Conservation (phyloP, 2,113 vertebrate species). For the Spizaetus ornatus region DNA sequence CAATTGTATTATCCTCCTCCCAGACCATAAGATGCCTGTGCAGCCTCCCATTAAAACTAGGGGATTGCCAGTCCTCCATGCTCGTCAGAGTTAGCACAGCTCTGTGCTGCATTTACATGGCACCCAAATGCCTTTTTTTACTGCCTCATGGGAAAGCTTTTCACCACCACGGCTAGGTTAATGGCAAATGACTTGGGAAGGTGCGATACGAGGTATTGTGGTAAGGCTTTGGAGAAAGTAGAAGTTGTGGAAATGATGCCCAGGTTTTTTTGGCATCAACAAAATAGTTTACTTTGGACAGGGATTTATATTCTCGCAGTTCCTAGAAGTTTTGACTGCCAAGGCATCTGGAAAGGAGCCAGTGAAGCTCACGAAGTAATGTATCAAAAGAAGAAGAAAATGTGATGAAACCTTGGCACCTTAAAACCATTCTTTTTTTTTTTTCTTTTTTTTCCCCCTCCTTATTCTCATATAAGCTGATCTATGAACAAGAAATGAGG, state of each 20-base stretch:
- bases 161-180: neutral
- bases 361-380: neutral
- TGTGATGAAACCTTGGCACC: slow-evolving; percentile 5
- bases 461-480: slow-evolving; percentile 22
- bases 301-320: neutral
- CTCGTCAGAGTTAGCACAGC: neutral
- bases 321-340: slow-evolving; percentile 10
- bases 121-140: neutral
- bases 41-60: neutral
- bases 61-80: neutral
- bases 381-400: neutral
- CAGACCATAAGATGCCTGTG: neutral
- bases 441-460: accelerated
- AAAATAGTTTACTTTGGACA: neutral
- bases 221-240: neutral
- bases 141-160: neutral
- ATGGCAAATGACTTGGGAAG: neutral
- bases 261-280: neutral
- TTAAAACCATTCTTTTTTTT: neutral
- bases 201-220: neutral
- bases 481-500: slow-evolving; percentile 10
- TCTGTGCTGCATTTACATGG: neutral
- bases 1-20: neutral
- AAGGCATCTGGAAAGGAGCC: neutral
- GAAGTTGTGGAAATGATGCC: neutral